Evolutionary conservation across 1,140 invertebrate genomes (phyloP), one percentile per base, ranked within the genome.

Genomic region (Cardiocondyla obscurior): DNA sequence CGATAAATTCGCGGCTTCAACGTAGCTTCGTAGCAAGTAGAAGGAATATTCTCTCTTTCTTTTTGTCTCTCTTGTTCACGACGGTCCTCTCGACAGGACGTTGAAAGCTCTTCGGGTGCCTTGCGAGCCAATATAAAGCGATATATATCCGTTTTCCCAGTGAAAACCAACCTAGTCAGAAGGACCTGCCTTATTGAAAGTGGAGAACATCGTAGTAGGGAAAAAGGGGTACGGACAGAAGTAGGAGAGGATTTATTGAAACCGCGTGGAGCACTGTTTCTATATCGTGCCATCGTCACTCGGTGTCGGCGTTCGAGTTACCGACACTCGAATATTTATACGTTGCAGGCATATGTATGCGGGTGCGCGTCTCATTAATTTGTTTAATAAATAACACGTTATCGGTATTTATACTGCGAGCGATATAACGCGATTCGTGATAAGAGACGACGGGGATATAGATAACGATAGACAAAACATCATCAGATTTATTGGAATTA

Each of bases 351-450:
- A 7, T 19, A 8, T 58, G 12, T 69, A 19, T 4, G 16, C 14
- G 4, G 22, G 19, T 33, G 42, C 19, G 16, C 7, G 16, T 8
- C 16, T n/a, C 53, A 81, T 77, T 85, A 87, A 88, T 87, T 89
- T 89, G 82, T 89, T 89, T 89, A 89, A 87, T 87, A 89, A 89
- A 85, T 87, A 85, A 46, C 73, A 51, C 33, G 69, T 28, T 74
- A 79, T 65, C 44, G 67, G 74, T 79, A 85, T 89, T 89, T 86
- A 81, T 81, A 85, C 81, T 76, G 82, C 82, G 22, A 77, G 62
- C 60, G 46, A 53, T 67, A 55, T 69, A 46, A 60, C 72, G 57
- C 44, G 69, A 44, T 16, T 49, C 30, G 22, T 25, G 19, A 57
- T 42, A 36, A n/a, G 19, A 36, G n/a, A 73, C 7, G 42, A n/a